A percentile compares a stretch with the other conserved stretches of the same genome.
Conservation (phyloP, 2,113 vertebrate genomes). For the Caloenas nicobarica region DNA sequence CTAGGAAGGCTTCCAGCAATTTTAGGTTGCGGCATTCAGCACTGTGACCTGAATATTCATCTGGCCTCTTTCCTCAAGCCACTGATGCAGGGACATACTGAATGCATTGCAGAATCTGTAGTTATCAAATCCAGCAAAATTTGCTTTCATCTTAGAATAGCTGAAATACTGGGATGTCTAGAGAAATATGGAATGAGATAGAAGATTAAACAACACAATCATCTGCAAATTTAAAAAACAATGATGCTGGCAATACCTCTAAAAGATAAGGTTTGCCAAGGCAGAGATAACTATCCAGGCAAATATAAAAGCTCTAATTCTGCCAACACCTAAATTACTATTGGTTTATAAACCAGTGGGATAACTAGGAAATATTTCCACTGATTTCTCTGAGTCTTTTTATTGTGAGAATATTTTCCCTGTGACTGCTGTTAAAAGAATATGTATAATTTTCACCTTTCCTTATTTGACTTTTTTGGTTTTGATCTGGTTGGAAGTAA, state of each 20-base stretch:
- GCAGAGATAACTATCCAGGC: neutral
- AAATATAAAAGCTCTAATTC: neutral
- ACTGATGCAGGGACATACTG: neutral
- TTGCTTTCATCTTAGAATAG: neutral
- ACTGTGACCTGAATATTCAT: constrained; percentile 57
- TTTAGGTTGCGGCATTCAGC: constrained; percentile 1
- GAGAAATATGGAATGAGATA: neutral
- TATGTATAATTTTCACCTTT: neutral
- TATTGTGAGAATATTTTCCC: neutral
- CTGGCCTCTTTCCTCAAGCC: constrained; percentile 31
- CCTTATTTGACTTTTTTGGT: neutral
- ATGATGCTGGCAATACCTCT: neutral
- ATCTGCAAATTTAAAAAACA: neutral
- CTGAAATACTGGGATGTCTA: neutral
- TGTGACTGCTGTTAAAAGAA: neutral
- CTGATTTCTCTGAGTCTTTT: neutral
- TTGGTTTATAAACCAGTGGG: neutral
- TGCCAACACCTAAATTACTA: neutral
- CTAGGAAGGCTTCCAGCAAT: constrained; percentile 52
- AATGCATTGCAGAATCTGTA: neutral
- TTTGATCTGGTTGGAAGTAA: neutral
- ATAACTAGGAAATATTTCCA: neutral
- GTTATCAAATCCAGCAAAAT: neutral
- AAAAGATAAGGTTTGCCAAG: neutral
- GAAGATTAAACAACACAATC: neutral